Evolutionary conservation across 2,888 invertebrate genomes (phyloP).

Genomic region (Lobophora halterata): DNA sequence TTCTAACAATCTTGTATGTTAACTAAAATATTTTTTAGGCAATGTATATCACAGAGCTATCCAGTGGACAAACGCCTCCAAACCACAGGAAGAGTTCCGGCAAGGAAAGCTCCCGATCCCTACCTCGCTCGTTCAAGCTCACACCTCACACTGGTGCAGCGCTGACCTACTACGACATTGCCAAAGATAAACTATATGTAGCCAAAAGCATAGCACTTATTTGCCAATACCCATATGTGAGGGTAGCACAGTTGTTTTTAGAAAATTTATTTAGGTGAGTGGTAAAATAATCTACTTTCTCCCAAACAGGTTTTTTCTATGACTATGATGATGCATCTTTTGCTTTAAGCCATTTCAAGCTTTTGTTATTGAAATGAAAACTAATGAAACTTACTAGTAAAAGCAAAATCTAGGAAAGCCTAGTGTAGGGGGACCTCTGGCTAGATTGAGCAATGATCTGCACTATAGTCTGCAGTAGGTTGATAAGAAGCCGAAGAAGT

Average conservation of each 20-base stretch:
- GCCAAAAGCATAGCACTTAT: constrained; percentile 97
- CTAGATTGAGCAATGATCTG: too few species aligned
- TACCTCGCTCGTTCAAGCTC: constrained; percentile 94
- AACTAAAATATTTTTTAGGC: constrained; percentile 74
- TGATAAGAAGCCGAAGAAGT: too few species aligned
- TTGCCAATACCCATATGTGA: constrained; percentile 94
- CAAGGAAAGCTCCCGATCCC: constrained; percentile 89
- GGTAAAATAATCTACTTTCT: constrained; percentile 1
- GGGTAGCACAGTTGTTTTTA: constrained; percentile 92
- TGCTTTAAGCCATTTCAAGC: too few species aligned
- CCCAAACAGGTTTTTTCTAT: too few species aligned
- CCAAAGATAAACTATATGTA: constrained; percentile 96
- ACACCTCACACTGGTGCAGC: constrained; percentile 89
- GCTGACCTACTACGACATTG: constrained; percentile 93
- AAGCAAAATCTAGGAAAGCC: too few species aligned
- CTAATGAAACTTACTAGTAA: too few species aligned
- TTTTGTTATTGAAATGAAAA: too few species aligned
- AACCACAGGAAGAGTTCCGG: constrained; percentile 80
- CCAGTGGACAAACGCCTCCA: constrained; percentile 87
- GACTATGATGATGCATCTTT: too few species aligned
- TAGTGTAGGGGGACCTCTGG: too few species aligned
- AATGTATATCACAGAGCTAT: constrained; percentile 94
- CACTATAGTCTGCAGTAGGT: too few species aligned
- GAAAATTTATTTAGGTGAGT: constrained; percentile 91
- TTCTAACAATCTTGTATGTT: too few species aligned